Percentiles rank a stretch among this genome's conserved stretches.
Conservation (phyloP, 2,797 vertebrate species). For the Perodicticus potto region DNA sequence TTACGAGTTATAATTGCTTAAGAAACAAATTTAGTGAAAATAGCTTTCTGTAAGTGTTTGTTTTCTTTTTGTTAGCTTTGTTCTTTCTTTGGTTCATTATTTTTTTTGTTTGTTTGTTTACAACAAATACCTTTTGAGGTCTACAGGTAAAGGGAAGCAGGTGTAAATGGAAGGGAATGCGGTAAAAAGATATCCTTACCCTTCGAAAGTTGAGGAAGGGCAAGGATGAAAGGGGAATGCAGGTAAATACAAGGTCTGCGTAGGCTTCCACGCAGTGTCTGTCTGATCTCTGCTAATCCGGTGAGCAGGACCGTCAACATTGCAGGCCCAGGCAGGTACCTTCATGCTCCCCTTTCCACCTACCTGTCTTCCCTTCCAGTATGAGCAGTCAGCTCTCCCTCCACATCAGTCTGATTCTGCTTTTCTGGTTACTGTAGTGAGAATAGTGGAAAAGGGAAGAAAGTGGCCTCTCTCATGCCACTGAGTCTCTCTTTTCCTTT, state of each 20-base stretch:
- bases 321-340: neutral
- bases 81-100: neutral
- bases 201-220: neutral
- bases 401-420: neutral
- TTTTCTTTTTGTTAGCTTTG: neutral
- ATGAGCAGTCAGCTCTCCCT: neutral
- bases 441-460: neutral
- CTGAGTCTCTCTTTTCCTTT: neutral
- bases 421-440: neutral
- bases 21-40: conserved; percentile 32
- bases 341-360: neutral
- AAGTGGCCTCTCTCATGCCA: accelerated
- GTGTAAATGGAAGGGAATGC: neutral
- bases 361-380: neutral
- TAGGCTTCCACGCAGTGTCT: neutral
- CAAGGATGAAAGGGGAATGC: neutral
- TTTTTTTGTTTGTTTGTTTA: neutral
- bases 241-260: neutral
- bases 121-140: neutral
- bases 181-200: neutral
- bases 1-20: neutral
- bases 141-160: neutral
- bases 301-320: neutral
- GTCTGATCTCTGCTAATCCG: neutral
- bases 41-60: neutral